A percentile compares a stretch with the other conserved stretches of the same genome.
phyloP scores from a whole-genome alignment of 1,140 invertebrate species.

The Penaeus chinensis region DNA sequence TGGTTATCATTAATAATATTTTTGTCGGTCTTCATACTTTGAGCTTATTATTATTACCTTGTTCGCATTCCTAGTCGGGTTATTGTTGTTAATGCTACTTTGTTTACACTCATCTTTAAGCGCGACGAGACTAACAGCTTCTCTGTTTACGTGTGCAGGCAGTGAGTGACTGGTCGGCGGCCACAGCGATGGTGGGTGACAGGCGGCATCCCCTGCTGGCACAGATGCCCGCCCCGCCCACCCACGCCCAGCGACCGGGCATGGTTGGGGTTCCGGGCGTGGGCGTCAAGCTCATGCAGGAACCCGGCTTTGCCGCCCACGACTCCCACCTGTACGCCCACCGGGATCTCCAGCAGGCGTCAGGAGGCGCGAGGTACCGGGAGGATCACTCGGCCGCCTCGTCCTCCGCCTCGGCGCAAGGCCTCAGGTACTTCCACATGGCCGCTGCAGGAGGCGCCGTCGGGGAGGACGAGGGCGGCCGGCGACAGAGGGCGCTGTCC shows the following conservation, averaged over 20 bases:
- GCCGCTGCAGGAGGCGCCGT: not conserved
- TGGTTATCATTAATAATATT: too few species aligned
- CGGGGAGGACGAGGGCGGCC: conserved; percentile 26
- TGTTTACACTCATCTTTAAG: too few species aligned
- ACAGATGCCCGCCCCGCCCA: conserved; percentile 36
- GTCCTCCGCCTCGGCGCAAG: not conserved
- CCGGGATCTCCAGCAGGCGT: conserved; percentile 1
- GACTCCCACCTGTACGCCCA: conserved; percentile 47
- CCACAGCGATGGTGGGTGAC: conserved; percentile 40
- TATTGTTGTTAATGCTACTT: too few species aligned
- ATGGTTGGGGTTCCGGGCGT: conserved; percentile 53
- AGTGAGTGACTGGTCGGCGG: conserved; percentile 46
- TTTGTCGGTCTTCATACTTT: too few species aligned
- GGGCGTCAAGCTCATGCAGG: conserved; percentile 54
- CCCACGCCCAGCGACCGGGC: conserved; percentile 40
- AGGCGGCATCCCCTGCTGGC: conserved; percentile 52
- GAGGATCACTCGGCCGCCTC: conserved; percentile 2
- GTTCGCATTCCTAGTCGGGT: too few species aligned
- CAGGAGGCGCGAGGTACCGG: not conserved
- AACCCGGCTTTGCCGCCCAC: conserved; percentile 54
- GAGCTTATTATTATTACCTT: too few species aligned
- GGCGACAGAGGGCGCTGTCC: conserved; percentile 50
- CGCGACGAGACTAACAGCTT: too few species aligned
- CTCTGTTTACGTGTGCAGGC: conserved; percentile 24
- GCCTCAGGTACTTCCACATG: conserved; percentile 8